A percentile compares a stretch with the other conserved stretches of the same genome.
Conservation (phyloP, 2,888 invertebrate genomes). For the Sarcophaga carnaria region DNA sequence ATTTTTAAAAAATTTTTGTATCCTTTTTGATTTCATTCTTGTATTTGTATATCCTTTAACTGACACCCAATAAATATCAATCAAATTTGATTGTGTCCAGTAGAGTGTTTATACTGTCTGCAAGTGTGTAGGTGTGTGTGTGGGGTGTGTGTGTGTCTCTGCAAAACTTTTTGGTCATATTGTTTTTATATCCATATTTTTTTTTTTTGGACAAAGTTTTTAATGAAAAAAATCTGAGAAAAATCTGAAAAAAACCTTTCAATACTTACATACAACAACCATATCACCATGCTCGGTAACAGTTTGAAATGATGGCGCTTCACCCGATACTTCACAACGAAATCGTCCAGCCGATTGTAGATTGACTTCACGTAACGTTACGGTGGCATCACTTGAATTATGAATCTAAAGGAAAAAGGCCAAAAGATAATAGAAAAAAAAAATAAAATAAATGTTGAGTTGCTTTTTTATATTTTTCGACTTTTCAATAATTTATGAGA, state of each 20-base stretch:
- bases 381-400: conserved; percentile 86
- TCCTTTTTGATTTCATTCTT: too few species aligned
- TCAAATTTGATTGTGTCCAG: conserved; percentile 18
- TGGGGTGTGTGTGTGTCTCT: too few species aligned
- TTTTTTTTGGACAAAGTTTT: neutral
- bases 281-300: conserved; percentile 86
- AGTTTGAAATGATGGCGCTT: conserved; percentile 88
- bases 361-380: conserved; percentile 86
- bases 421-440: conserved; percentile 6
- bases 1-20: neutral
- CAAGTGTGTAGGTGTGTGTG: too few species aligned
- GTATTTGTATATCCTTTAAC: neutral
- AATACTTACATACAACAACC: conserved; percentile 87
- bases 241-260: neutral
- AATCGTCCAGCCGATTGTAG: conserved; percentile 86
- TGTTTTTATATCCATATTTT: neutral
- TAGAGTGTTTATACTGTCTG: too few species aligned
- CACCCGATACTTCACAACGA: conserved; percentile 88
- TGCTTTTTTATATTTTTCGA: neutral
- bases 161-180: neutral
- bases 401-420: conserved; percentile 83
- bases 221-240: neutral
- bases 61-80: conserved; percentile 53
- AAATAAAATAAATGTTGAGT: conserved; percentile 47
- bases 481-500: conserved; percentile 2